Evolutionary conservation across 2,113 vertebrate species (phyloP).

Genomic region (Rutilus rutilus): DNA sequence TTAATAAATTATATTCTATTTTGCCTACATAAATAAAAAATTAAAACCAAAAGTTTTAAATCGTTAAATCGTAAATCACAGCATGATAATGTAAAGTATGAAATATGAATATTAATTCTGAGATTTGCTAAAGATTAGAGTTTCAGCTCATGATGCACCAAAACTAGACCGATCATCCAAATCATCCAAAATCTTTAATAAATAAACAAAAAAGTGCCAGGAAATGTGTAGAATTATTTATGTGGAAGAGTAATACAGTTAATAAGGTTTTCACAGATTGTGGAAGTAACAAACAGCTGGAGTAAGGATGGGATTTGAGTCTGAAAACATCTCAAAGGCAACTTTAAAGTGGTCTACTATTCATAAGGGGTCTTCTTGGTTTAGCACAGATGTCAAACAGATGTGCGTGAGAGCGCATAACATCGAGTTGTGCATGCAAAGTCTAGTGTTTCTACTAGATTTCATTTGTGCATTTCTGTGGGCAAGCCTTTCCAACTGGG

Average conservation of each 20-base stretch:
- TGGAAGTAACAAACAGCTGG: background rate
- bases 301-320: background rate
- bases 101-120: background rate
- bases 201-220: background rate
- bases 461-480: slow-evolving; percentile 25
- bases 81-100: background rate
- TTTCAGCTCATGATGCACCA: background rate
- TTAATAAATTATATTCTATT: background rate
- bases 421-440: slow-evolving; percentile 2
- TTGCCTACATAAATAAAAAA: background rate
- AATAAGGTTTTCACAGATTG: background rate
- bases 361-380: slow-evolving; percentile 14
- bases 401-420: slow-evolving; percentile 20
- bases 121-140: background rate
- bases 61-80: background rate
- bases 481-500: slow-evolving; percentile 67
- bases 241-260: background rate
- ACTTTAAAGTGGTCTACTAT: slow-evolving; percentile 31
- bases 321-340: slow-evolving; percentile 39
- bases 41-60: background rate
- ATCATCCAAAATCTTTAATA: background rate
- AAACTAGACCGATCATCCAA: background rate
- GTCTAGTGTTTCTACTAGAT: background rate
- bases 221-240: background rate
- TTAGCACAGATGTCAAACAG: slow-evolving; percentile 33